Percentiles rank a stretch among this genome's conserved stretches.
These are phyloP conservation scores for Monochamus saltuarius DNA, from an alignment of 1,140 invertebrate species.

Conservation along the genomic window DNA sequence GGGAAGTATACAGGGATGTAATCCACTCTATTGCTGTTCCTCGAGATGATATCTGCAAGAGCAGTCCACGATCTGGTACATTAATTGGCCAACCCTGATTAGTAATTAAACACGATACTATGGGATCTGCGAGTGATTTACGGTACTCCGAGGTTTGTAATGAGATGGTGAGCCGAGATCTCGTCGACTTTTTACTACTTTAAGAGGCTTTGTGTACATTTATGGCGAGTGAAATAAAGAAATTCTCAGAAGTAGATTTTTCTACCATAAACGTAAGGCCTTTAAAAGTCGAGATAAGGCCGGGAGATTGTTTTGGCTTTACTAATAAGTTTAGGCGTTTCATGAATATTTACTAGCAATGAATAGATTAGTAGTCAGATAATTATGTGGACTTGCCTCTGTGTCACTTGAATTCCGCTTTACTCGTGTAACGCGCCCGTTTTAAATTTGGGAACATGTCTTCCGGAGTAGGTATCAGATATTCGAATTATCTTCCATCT, in stretches of 20 bases:
- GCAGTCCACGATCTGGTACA: constrained; percentile 33
- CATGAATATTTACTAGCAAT: constrained; percentile 32
- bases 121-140: constrained; percentile 26
- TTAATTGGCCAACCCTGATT: constrained; percentile 41
- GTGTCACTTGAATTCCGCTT: too few relatives aligned
- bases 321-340: constrained; percentile 33
- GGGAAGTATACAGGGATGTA: not conserved
- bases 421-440: too few relatives aligned
- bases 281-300: constrained; percentile 20
- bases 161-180: constrained; percentile 26
- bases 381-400: not conserved
- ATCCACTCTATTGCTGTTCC: constrained; percentile 5
- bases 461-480: too few relatives aligned
- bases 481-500: too few relatives aligned
- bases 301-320: constrained; percentile 24
- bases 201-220: constrained; percentile 17
- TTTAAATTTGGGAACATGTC: too few relatives aligned
- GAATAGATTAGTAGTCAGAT: constrained; percentile 15
- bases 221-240: constrained; percentile 6
- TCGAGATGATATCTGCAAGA: constrained; percentile 33
- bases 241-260: constrained; percentile 12
- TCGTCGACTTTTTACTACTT: constrained; percentile 11
- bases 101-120: constrained; percentile 39
- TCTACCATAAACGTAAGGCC: constrained; percentile 4
- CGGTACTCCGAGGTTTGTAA: constrained; percentile 18